Base-by-base conservation (phyloP, 2,113 vertebrate genomes). In the Oreochromis niloticus region DNA sequence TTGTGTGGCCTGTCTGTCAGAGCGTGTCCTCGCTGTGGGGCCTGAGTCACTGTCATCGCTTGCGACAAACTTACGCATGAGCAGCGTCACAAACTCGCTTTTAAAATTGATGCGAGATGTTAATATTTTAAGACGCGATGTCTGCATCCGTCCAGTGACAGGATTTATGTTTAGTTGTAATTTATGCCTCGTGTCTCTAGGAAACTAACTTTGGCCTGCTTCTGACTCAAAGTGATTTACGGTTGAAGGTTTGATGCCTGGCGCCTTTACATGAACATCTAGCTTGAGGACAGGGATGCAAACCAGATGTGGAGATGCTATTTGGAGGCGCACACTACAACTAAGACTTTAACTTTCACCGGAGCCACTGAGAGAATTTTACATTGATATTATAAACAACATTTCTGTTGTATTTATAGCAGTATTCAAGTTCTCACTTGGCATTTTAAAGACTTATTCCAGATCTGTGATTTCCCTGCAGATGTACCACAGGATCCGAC, bases 401-500 rank as follows among this genome's bases (percentile, higher is more conserved):
- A 71, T 83, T 87, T 73, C 39, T 27, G 43, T 55, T 79, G 24
- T 80, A 46, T 91, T 82, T 87, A 71, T 50, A 78, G 71, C 30
- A 75, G 61, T 84, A 46, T 82, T 83, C 66, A 66, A 56, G 73
- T 14, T 84, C 36, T 59, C 39, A 68, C 57, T 56, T 34, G n/a
- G 43, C 48, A 32, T 71, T 91, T 91, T 80, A 78, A 85, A 89
- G 75, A 83, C 78, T 84, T 36, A 89, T 78, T 57, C 48, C 68
- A 86, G 50, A 59, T 19, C 39, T 56, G 34, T 43, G 59, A 85
- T 73, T 81, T 88, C 41, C 63, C 81, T 27, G 14, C 87, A 99
- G 98, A 99, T 99, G 98, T 99, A 99, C 93, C 99, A 99, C 92
- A 96, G 98, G 93, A 99, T 99, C 90, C 98, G 98, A 80, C 99